Percentiles rank a stretch among this genome's conserved stretches.
These are phyloP conservation scores for Panonychus citri DNA, from an alignment of 1,140 invertebrate genomes.

Conservation along the genomic window DNA sequence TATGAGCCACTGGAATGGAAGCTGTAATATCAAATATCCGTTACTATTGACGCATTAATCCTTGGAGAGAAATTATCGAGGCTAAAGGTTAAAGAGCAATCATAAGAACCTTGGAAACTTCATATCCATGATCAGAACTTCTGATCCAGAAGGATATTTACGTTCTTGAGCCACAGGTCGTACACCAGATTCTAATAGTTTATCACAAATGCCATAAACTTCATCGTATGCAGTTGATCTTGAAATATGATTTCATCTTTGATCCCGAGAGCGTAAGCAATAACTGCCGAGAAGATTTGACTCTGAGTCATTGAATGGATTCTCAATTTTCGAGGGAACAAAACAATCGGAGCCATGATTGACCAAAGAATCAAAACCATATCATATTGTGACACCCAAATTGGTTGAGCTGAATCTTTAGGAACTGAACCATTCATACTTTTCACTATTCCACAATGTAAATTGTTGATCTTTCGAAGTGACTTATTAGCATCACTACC, in stretches of 20 bases:
- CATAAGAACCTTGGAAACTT: background rate
- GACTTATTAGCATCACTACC: conserved; percentile 23
- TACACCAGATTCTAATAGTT: conserved; percentile 2
- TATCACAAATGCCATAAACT: conserved; percentile 14
- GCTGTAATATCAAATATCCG: too few relatives aligned
- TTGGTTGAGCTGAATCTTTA: conserved; percentile 7
- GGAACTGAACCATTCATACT: conserved; percentile 23
- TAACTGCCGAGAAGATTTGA: conserved; percentile 50
- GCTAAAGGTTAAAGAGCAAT: background rate
- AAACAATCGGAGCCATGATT: conserved; percentile 50
- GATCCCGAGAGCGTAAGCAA: conserved; percentile 53
- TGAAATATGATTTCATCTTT: conserved; percentile 40
- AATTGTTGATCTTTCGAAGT: conserved; percentile 23
- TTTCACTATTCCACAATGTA: conserved; percentile 23
- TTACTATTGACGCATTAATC: background rate
- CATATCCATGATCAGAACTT: background rate
- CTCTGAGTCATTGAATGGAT: conserved; percentile 27
- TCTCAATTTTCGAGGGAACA: conserved; percentile 38
- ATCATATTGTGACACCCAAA: conserved; percentile 41
- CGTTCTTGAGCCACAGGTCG: background rate
- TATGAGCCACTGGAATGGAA: too few relatives aligned
- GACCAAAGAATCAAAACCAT: conserved; percentile 41
- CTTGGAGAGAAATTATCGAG: background rate
- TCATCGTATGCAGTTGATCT: conserved; percentile 27
- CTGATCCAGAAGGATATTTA: background rate